phyloP scores from a whole-genome alignment of 2,797 vertebrate species.

The Lateolabrax maculatus region DNA sequence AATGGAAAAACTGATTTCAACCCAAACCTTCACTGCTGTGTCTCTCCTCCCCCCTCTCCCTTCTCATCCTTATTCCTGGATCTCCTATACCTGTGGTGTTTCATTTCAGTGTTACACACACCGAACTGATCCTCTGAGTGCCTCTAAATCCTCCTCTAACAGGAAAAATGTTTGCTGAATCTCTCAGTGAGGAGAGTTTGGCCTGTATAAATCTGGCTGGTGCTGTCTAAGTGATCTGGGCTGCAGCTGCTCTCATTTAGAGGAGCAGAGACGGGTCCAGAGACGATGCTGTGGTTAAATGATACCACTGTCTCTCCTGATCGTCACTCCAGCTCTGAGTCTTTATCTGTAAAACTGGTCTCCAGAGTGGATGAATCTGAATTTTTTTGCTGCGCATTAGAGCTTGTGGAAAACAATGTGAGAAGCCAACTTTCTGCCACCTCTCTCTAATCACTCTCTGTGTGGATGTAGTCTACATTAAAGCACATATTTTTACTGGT shows the following conservation, averaged over 20 bases:
- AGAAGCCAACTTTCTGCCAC: neutral
- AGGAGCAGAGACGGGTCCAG: neutral
- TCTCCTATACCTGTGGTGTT: slow-evolving; percentile 1
- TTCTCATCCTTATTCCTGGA: neutral
- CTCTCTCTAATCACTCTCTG: too few relatives aligned
- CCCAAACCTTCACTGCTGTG: neutral
- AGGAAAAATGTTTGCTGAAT: slow-evolving; percentile 5
- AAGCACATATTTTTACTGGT: too few relatives aligned
- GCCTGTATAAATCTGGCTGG: neutral
- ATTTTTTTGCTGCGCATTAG: too few relatives aligned
- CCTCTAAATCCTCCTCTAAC: neutral
- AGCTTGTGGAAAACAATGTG: neutral
- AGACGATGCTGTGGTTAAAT: neutral
- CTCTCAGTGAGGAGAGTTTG: neutral
- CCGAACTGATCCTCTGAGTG: neutral
- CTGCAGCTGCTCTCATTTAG: slow-evolving; percentile 16
- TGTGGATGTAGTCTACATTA: neutral
- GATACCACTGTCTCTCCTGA: neutral
- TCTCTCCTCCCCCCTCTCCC: neutral
- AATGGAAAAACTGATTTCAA: slow-evolving; percentile 9
- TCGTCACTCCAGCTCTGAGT: neutral
- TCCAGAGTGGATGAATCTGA: neutral
- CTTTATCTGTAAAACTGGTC: neutral
- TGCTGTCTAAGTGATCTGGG: neutral
- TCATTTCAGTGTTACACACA: neutral